Base-by-base conservation (phyloP, 2,888 invertebrate species). In the Timema podura region DNA sequence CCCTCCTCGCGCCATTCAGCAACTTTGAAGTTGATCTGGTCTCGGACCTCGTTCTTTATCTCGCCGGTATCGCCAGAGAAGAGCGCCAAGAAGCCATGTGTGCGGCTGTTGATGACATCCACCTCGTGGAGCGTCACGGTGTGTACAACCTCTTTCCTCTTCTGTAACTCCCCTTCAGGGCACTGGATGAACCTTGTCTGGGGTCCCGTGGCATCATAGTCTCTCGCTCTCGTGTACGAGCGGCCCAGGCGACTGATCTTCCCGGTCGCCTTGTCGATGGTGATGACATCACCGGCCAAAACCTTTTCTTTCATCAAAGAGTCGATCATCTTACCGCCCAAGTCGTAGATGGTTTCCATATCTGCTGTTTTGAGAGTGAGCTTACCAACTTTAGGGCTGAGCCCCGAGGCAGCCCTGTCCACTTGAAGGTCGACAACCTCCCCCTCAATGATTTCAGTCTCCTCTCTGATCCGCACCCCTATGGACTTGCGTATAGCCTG, bases 61-160 rank as follows among this genome's bases (percentile, higher is more conserved):
- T 99, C 99, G 0, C 99, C 99, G 0, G 99, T 99, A 80, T 99
- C 99, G n/a, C 95, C 95, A 7, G 98, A 96, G 82, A 99, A 99
- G 0, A 99, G 83, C 0, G 99, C 98, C 44, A 99, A 82, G 79
- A 98, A 99, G 0, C 99, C 99, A 79, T 99, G 98, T 0, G 98
- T 96, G 74, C 99, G 87, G 59, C 96, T 97, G 80, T 99, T 99
- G 79, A 99, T 99, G 6, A 99, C 99, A 80, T 99, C 99, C 68
- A 99, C 96, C 80, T 99, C 99, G 80, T 99, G 99, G n/a, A 99
- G 83, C 0, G 96, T 96, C 0, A 99, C 98, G 0, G 98, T 99
- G 80, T 99, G 98, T 0, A 98, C 96, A 0, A 93, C 96, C 83
- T 98, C 96, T 80, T 98, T 97, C 44, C 98, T 88, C 79, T 99